Evolutionary conservation across 2,113 vertebrate genomes (phyloP).

Genomic region (Pseudorhombus dupliciocellatus): DNA sequence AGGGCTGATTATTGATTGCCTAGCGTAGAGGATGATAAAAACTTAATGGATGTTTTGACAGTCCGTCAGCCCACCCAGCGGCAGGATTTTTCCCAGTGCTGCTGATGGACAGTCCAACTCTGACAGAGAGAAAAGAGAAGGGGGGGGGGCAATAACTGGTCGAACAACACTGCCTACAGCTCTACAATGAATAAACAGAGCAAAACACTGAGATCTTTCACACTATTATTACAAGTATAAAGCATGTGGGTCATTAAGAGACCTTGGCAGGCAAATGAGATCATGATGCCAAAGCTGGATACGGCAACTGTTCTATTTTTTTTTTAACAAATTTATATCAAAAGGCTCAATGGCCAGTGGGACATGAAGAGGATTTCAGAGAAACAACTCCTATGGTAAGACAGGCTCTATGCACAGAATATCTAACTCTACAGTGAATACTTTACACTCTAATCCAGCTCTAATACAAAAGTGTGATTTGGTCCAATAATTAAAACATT

Average conservation of each 20-base stretch:
- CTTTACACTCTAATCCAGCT: not conserved
- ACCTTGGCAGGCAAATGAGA: too few species aligned
- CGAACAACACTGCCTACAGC: not conserved
- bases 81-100: not conserved
- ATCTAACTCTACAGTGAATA: not conserved
- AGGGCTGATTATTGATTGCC: not conserved
- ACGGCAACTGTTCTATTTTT: too few species aligned
- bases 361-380: too few species aligned
- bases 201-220: not conserved
- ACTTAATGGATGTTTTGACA: not conserved
- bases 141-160: not conserved
- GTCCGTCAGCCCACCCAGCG: not conserved
- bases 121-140: not conserved
- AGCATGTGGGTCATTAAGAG: too few species aligned
- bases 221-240: not conserved
- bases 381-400: not conserved
- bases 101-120: not conserved
- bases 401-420: not conserved
- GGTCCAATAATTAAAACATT: slow-evolving; percentile 1
- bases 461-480: not conserved
- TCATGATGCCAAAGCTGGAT: too few species aligned
- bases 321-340: too few species aligned
- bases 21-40: not conserved
- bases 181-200: not conserved
- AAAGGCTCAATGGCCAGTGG: too few species aligned